Evolutionary conservation across 2,797 vertebrate genomes (phyloP).

Genomic region (Enoplosus armatus): DNA sequence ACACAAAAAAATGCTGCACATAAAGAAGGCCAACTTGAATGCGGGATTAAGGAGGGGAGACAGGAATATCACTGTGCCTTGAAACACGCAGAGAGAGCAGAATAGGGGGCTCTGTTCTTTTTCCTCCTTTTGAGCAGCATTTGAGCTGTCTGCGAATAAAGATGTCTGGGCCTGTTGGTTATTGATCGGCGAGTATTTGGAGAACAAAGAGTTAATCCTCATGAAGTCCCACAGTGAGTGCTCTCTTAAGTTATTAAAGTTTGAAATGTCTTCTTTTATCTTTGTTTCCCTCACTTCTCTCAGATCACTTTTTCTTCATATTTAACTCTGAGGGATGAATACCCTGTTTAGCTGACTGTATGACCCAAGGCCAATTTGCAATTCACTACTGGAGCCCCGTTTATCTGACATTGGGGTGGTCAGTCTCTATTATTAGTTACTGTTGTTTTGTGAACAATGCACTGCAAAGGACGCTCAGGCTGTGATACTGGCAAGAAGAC

Average conservation of each 20-base stretch:
- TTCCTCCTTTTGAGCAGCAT: constrained; percentile 58
- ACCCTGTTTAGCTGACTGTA: constrained; percentile 52
- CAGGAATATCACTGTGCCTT: constrained; percentile 60
- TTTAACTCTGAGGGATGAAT: constrained; percentile 64
- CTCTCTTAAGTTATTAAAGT: constrained; percentile 76
- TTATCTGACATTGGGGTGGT: constrained; percentile 77
- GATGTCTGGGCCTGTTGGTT: constrained; percentile 75
- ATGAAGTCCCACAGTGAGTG: constrained; percentile 67
- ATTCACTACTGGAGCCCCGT: constrained; percentile 64
- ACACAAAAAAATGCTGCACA: constrained; percentile 28
- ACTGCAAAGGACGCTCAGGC: constrained; percentile 33
- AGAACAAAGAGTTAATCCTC: constrained; percentile 80
- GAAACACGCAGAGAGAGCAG: constrained; percentile 58
- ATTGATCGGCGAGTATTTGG: constrained; percentile 75
- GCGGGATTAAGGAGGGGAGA: constrained; percentile 66
- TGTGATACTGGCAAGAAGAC: constrained; percentile 25
- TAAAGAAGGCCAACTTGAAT: constrained; percentile 60
- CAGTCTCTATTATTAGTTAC: constrained; percentile 79
- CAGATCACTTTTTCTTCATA: constrained; percentile 49
- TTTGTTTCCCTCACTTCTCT: constrained; percentile 26
- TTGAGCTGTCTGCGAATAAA: constrained; percentile 74
- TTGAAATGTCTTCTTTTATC: constrained; percentile 69
- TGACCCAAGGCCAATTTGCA: constrained; percentile 74
- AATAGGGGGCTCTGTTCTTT: constrained; percentile 57
- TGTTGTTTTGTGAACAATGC: constrained; percentile 39